Evolutionary conservation across 64 coral and sea anemone genomes (phyloP), one percentile per base, ranked within the genome.

Genomic region (Montipora foliosa): DNA sequence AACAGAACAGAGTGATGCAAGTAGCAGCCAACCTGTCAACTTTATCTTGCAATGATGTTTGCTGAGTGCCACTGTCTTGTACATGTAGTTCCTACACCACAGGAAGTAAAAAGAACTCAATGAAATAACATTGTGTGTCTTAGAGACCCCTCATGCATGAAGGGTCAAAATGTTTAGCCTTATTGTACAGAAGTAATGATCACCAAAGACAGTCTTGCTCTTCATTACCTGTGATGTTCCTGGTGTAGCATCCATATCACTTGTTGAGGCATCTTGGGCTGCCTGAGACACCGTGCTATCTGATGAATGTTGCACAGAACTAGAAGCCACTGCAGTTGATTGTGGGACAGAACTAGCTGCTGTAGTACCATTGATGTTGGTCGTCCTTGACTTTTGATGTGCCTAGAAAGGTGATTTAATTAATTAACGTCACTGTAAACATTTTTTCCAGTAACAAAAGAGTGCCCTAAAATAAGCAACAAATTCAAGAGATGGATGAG

Each of bases 221-320:
- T 37, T 66, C 13, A 20, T 67, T 44, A 83, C 82, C 58, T 85
- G 25, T 49, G 62, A 69, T n/a, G 82, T 62, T 20, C 61, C 82
- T 85, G 61, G 82, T 9, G 10, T 20, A 47, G 37, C 29, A 2
- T 21, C 15, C 6, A 45, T 47, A 5, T 50, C 62, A 8, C 82
- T 81, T 15, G 16, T 84, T 67, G 62, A 68, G 8, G 19, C 17
- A n/a, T 69, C 64, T 49, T 69, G 82, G 15, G 15, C 62, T 11
- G 11, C 61, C 64, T 47, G 37, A 19, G 14, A 4, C 8, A 8
- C 4, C 1, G 5, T 45, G 60, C 55, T 83, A 44, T 19, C 82
- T 49, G 29, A 49, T 6, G 64, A 20, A 48, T 85, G 61, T 9
- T 85, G 37, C 44, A 17, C 19, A 45, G 29, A 68, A 69, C 37